These are phyloP conservation scores for Saguinus imperator DNA, from an alignment of 2,113 vertebrate genomes.

Conservation along the genomic window DNA sequence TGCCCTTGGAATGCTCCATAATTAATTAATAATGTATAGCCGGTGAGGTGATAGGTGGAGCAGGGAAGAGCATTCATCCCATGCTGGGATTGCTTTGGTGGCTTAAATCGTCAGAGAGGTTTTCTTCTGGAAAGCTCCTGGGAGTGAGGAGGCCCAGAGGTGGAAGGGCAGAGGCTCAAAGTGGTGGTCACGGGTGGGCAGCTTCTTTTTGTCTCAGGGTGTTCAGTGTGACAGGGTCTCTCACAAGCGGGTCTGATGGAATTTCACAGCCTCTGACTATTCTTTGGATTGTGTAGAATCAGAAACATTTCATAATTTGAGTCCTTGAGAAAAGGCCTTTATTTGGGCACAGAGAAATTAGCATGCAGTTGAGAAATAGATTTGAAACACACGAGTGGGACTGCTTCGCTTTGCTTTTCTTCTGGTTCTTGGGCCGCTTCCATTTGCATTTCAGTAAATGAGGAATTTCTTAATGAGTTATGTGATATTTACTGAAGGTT, in stretches of 20 bases:
- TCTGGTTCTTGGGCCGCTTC: conserved; percentile 47
- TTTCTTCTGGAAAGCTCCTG: not conserved
- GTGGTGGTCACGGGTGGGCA: fast-evolving
- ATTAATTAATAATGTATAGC: conserved; percentile 85
- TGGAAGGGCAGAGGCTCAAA: not conserved
- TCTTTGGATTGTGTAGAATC: not conserved
- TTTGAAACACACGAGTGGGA: not conserved
- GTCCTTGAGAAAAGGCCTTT: conserved; percentile 28
- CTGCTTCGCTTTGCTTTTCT: conserved; percentile 17
- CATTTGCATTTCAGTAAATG: conserved; percentile 63
- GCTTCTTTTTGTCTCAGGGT: too few relatives aligned
- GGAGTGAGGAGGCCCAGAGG: not conserved
- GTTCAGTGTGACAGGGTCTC: not conserved
- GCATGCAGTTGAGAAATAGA: conserved; percentile 1
- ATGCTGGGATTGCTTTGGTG: conserved; percentile 3
- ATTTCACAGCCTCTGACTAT: not conserved
- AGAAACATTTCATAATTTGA: not conserved
- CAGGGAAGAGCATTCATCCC: not conserved
- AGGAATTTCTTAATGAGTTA: conserved; percentile 62
- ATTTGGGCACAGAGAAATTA: not conserved
- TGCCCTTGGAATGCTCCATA: conserved; percentile 74
- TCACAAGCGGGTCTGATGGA: not conserved
- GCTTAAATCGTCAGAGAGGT: conserved; percentile 11
- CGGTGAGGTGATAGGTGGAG: conserved; percentile 69
- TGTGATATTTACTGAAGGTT: conserved; percentile 63